These are phyloP conservation scores for Mareca strepera DNA, from an alignment of 2,797 vertebrate species.

Conservation along the genomic window DNA sequence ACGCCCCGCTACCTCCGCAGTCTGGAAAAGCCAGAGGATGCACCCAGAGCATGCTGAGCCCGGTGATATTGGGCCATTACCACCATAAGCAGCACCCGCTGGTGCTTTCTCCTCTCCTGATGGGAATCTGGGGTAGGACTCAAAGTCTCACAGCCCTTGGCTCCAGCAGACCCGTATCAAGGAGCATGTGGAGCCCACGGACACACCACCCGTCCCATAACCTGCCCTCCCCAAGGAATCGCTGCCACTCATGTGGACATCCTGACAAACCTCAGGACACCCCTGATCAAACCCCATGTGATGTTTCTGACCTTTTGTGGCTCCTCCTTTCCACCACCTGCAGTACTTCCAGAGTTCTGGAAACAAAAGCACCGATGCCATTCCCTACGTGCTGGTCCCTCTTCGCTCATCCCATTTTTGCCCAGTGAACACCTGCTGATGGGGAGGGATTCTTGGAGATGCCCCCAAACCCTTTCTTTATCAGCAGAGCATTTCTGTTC, in stretches of 20 bases:
- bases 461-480: no score
- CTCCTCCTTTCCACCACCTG: not conserved
- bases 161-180: not conserved
- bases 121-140: not conserved
- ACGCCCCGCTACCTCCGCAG: not conserved
- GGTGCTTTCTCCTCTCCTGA: not conserved
- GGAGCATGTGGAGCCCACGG: not conserved
- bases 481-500: not conserved
- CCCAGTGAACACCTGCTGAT: not conserved
- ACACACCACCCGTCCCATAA: not conserved
- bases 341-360: not conserved
- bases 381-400: not conserved
- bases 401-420: not conserved
- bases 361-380: not conserved
- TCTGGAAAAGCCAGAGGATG: not conserved
- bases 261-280: not conserved
- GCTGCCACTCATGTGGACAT: not conserved
- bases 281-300: not conserved
- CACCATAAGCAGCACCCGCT: not conserved
- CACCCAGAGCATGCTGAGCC: fast-evolving
- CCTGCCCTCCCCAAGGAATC: not conserved
- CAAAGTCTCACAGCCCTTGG: not conserved
- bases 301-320: not conserved
- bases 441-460: no score
- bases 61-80: fast-evolving